Conservation (phyloP, 2,888 invertebrate species). For the Merodon equestris region DNA sequence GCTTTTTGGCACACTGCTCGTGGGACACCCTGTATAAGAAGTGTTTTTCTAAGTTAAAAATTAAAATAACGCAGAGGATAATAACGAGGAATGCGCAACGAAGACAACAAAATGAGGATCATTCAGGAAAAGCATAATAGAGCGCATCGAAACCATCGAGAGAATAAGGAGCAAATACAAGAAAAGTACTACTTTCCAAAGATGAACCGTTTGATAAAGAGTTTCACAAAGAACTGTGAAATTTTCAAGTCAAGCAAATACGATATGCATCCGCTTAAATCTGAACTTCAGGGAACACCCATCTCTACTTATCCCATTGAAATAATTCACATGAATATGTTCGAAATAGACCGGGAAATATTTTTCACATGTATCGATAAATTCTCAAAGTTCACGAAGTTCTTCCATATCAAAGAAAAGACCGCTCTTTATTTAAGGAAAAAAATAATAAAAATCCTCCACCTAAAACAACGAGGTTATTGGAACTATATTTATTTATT, state of each 20-base stretch:
- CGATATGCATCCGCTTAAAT: conserved; percentile 20
- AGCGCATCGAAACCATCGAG: no score
- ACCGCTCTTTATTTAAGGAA: neutral
- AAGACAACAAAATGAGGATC: no score
- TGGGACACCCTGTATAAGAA: conserved; percentile 4
- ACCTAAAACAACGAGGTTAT: no score
- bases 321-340: conserved; percentile 21
- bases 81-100: no score
- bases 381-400: conserved; percentile 30
- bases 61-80: no score
- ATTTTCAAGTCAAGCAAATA: conserved; percentile 20
- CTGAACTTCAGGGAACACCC: conserved; percentile 3
- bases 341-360: conserved; percentile 20
- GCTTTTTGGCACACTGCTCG: no score
- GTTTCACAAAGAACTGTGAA: conserved; percentile 4
- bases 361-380: conserved; percentile 21
- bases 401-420: conserved; percentile 3
- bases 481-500: no score
- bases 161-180: no score
- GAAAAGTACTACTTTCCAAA: conserved; percentile 26
- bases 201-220: conserved; percentile 24
- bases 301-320: conserved; percentile 24
- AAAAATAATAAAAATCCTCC: neutral
- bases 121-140: no score
- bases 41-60: neutral